Evolutionary conservation across 2,113 vertebrate species (phyloP).

Genomic region (Porphyrio hochstetteri): DNA sequence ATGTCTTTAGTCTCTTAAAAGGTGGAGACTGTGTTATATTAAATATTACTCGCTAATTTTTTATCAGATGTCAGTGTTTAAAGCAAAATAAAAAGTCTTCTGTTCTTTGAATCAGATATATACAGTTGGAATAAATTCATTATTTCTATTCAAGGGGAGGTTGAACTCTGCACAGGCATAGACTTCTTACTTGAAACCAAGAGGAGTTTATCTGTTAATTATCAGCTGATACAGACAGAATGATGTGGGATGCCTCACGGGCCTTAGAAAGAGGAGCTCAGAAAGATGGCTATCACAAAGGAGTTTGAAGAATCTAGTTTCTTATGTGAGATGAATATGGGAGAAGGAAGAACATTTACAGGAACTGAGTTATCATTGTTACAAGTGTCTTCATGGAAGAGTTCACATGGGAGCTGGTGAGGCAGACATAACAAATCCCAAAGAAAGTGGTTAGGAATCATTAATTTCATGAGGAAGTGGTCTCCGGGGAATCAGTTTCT

Average conservation of each 20-base stretch:
- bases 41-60: background rate
- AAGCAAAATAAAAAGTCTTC: background rate
- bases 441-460: background rate
- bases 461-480: background rate
- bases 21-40: background rate
- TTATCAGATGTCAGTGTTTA: background rate
- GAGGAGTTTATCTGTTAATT: background rate
- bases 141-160: background rate
- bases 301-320: background rate
- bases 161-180: background rate
- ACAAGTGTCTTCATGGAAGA: background rate
- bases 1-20: background rate
- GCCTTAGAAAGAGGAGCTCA: background rate
- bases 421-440: background rate
- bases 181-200: background rate
- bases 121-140: background rate
- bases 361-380: background rate
- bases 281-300: background rate
- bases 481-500: background rate
- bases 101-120: background rate
- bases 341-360: background rate
- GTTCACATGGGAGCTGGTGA: background rate
- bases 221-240: background rate
- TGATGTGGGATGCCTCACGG: background rate
- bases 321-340: background rate